Base-by-base conservation (phyloP, 2,888 invertebrate genomes). In the Diplazon laetatorius region DNA sequence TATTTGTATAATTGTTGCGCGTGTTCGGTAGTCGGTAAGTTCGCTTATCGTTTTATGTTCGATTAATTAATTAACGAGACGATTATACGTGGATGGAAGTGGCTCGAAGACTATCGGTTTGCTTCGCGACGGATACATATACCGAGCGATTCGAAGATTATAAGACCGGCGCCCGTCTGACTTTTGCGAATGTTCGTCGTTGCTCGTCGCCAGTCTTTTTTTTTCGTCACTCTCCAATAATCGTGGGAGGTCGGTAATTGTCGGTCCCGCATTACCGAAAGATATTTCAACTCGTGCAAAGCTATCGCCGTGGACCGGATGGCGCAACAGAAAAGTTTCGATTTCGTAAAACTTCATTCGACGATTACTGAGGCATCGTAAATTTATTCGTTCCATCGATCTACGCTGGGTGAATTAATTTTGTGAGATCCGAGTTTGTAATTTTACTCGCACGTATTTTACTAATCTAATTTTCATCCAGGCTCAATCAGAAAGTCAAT, bases 51-150 rank as follows among this genome's bases (percentile, higher is more conserved):
- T 65, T 66, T 59, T 70, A 35, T 74, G 74, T 66, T 74, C 74
- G 66, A 78, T 78, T 78, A 78, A 78, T 78, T 65, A 74, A 78
- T 78, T 70, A 78, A 78, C 55, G 74, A 70, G 78, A 69, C 48
- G 73, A 78, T 78, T 74, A 74, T 60, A 37, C n/a, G n/a, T n/a
- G n/a, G 52, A 35, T 22, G 37, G 52, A 52, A 42, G 63, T 59
- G 46, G 71, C 59, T n/a, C n/a, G 16, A 39, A 22, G 70, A 14
- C 16, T 42, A 37, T 25, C 14, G n/a, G 25, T 35, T n/a, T 22
- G 12, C 48, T 16, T 18, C 10, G 39, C 60, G 44, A 12, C 52
- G 42, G 2, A 30, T 30, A 6, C 6, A 66, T 68, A 68, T 63
- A 57, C 46, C 46, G n/a, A 52, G 50, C 52, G 59, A 76, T 71